These are phyloP conservation scores for Tenthredo scrophulariae DNA, from an alignment of 2,888 invertebrate species.

Conservation along the genomic window DNA sequence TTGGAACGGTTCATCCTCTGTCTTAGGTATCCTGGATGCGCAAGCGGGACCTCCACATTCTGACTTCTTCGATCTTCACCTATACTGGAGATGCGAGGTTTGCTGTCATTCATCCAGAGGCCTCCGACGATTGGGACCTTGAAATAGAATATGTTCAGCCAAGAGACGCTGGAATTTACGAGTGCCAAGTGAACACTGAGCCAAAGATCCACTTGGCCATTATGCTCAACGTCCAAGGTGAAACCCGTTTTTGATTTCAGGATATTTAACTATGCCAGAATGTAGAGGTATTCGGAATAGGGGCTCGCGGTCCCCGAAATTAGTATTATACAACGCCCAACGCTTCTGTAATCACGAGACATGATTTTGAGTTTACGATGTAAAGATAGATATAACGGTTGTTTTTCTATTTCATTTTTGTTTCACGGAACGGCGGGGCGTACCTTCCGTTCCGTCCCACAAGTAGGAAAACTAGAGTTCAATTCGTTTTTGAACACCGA, in stretches of 20 bases:
- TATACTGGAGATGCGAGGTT: constrained; percentile 86
- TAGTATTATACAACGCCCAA: background rate
- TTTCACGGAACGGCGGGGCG: background rate
- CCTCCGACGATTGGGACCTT: constrained; percentile 84
- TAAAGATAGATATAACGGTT: background rate
- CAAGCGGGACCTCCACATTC: constrained; percentile 81
- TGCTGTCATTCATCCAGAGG: constrained; percentile 84
- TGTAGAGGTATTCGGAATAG: background rate
- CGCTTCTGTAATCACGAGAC: background rate
- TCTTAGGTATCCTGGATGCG: constrained; percentile 85
- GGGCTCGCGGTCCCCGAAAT: background rate
- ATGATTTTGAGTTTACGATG: background rate
- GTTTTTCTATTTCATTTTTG: background rate
- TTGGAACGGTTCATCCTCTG: constrained; percentile 57
- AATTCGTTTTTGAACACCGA: constrained; percentile 13
- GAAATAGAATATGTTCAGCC: constrained; percentile 81
- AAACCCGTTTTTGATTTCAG: constrained; percentile 30
- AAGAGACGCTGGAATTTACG: constrained; percentile 84
- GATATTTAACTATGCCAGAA: background rate
- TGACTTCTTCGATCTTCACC: constrained; percentile 84
- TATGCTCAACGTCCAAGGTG: constrained; percentile 89
- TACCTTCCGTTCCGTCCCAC: background rate
- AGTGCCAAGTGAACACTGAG: constrained; percentile 94
- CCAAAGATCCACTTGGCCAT: constrained; percentile 93
- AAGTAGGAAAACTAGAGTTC: background rate